Evolutionary conservation across 2,888 invertebrate species (phyloP), one percentile per base, ranked within the genome.

Genomic region (Nomada hirtipes): DNA sequence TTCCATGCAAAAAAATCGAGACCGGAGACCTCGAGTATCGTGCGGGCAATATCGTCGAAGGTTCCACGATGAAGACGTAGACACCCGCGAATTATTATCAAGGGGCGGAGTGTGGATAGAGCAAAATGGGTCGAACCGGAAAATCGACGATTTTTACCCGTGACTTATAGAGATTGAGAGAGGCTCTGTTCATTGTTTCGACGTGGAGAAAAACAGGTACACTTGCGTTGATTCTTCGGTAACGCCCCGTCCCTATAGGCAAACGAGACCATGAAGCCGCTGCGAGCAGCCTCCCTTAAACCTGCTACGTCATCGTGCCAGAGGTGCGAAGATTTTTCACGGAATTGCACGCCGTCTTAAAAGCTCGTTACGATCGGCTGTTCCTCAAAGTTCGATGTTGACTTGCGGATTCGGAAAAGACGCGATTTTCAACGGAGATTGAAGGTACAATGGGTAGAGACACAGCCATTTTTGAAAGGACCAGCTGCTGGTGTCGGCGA

Each of bases 281-380:
- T 80, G 80, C 79, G 78, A 52, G 57, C 64, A 79, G 65, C 72
- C 70, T 72, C 76, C 79, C 47, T 74, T 36, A 50, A 71, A 72
- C 75, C 55, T 76, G 85, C 87, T 67, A 15, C 78, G 84, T 88
- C 87, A 88, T 84, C 69, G 64, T 13, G 59, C 67, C 69, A 50
- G 68, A 91, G 89, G 92, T 90, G 90, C 89, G 88, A 92, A 91
- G 90, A 91, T 90, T 88, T 92, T 92, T 92, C 91, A 92, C 91
- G 90, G 90, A 90, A 90, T 91, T 83, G 89, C 88, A 88, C 88
- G 88, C 79, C 83, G 60, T 81, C 79, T 89, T 80, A 79, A 84
- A 81, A 86, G 71, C 81, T 87, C 80, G 84, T 88, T 86, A 88
- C 70, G 68, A 76, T 72, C 79, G 84, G 82, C 82, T 74, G 79